Percentiles rank a stretch among this genome's conserved stretches.
phyloP scores from a whole-genome alignment of 2,888 invertebrate genomes.

The Drosophila falleni region DNA sequence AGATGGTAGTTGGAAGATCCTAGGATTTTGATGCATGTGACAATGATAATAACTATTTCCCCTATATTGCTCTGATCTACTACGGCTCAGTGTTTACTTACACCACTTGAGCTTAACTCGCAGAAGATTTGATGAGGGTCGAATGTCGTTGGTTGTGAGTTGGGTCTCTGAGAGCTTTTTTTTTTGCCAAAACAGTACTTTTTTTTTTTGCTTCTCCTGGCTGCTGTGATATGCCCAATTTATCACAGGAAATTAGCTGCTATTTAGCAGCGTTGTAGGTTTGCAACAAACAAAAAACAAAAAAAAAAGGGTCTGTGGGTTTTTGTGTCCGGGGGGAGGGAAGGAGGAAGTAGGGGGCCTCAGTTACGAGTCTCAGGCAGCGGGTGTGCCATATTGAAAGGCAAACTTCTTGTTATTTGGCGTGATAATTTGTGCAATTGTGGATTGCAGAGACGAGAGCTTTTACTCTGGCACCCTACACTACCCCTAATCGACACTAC shows the following conservation, averaged over 20 bases:
- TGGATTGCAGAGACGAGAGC: conserved; percentile 50
- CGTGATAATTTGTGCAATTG: conserved; percentile 82
- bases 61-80: conserved; percentile 12
- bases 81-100: conserved; percentile 68
- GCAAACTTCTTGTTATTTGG: conserved; percentile 74
- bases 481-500: neutral
- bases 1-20: neutral
- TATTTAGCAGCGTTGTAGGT: conserved; percentile 79
- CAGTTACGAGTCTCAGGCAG: conserved; percentile 19
- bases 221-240: conserved; percentile 80
- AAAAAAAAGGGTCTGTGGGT: conserved; percentile 15
- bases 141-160: conserved; percentile 10
- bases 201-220: conserved; percentile 23
- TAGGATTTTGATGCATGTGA: conserved; percentile 36
- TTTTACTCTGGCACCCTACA: neutral
- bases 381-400: conserved; percentile 50
- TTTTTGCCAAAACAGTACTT: conserved; percentile 3
- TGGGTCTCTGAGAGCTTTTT: conserved; percentile 50
- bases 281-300: conserved; percentile 14
- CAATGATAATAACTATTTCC: conserved; percentile 40
- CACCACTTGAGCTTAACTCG: conserved; percentile 78
- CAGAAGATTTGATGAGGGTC: conserved; percentile 68
- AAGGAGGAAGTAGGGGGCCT: conserved; percentile 3
- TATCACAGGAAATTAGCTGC: conserved; percentile 83
- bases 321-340: conserved; percentile 20